These are phyloP conservation scores for Hypsopygia costalis DNA, from an alignment of 2,888 invertebrate species.

Conservation along the genomic window DNA sequence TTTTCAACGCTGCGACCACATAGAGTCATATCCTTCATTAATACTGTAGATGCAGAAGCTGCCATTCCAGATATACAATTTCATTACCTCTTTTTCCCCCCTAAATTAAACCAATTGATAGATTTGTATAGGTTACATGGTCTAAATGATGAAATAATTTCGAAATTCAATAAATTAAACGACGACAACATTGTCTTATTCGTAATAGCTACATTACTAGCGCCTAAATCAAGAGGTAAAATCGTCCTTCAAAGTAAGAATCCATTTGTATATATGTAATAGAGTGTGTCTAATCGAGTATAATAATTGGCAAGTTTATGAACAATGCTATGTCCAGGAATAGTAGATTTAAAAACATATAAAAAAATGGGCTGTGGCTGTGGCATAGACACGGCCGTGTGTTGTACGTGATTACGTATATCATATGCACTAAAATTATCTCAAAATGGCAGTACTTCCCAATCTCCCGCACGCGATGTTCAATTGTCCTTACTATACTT, in stretches of 20 bases:
- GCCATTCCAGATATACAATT: conserved; percentile 46
- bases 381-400: too few species aligned
- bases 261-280: too few species aligned
- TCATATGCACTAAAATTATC: too few species aligned
- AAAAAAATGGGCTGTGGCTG: too few species aligned
- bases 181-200: conserved; percentile 50
- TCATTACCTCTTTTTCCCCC: conserved; percentile 45
- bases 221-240: conserved; percentile 84
- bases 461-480: too few species aligned
- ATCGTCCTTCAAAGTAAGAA: conserved; percentile 83
- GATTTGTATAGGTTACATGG: conserved; percentile 40
- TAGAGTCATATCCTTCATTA: conserved; percentile 45
- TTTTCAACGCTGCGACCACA: conserved; percentile 60
- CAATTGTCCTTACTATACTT: too few species aligned
- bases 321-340: too few species aligned
- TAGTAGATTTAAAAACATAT: too few species aligned
- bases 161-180: conserved; percentile 38
- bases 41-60: conserved; percentile 45
- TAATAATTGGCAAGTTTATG: too few species aligned
- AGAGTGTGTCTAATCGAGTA: too few species aligned
- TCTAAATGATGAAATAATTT: conserved; percentile 34
- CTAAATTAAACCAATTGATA: conserved; percentile 35
- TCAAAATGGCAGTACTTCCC: too few species aligned
- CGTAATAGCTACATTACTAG: conserved; percentile 79
- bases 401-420: too few species aligned